Evolutionary conservation across 1,140 invertebrate species (phyloP).

Genomic region (Lasioglossum albipes): DNA sequence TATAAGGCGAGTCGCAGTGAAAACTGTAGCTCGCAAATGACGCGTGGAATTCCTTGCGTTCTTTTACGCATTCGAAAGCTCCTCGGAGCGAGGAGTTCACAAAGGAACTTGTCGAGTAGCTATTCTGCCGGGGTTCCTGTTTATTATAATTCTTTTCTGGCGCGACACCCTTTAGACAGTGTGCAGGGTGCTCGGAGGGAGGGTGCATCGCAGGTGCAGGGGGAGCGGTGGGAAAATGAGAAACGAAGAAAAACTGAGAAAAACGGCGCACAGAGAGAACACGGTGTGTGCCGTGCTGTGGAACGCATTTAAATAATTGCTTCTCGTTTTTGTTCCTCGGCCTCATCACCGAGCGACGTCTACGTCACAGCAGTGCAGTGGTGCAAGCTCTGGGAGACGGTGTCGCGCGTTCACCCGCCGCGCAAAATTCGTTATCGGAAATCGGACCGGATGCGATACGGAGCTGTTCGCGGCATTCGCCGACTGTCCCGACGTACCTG

Average conservation of each 20-base stretch:
- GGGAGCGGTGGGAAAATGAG: slow-evolving; percentile 13
- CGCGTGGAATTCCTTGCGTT: too few relatives aligned
- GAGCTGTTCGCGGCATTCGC: slow-evolving; percentile 42
- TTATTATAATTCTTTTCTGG: not conserved
- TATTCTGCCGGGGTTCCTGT: not conserved
- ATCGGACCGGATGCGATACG: slow-evolving; percentile 11
- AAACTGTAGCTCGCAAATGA: not conserved
- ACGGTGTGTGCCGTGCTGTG: not conserved
- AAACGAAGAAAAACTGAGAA: slow-evolving; percentile 14
- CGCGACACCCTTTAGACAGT: not conserved
- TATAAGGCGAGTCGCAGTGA: too few relatives aligned
- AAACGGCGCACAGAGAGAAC: slow-evolving; percentile 20
- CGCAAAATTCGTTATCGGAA: slow-evolving; percentile 51
- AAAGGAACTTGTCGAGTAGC: not conserved
- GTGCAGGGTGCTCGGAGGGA: not conserved
- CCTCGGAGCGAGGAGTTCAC: not conserved
- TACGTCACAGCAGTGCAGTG: not conserved
- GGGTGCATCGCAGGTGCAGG: not conserved
- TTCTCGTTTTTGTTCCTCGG: slow-evolving; percentile 51
- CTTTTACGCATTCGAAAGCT: not conserved
- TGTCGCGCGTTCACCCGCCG: not conserved
- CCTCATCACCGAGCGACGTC: not conserved
- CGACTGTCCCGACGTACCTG: not conserved
- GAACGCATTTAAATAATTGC: slow-evolving; percentile 66
- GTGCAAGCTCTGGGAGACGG: not conserved